Conservation (phyloP, 2,888 invertebrate genomes). For the Cataglyphis rosenhaueri region DNA sequence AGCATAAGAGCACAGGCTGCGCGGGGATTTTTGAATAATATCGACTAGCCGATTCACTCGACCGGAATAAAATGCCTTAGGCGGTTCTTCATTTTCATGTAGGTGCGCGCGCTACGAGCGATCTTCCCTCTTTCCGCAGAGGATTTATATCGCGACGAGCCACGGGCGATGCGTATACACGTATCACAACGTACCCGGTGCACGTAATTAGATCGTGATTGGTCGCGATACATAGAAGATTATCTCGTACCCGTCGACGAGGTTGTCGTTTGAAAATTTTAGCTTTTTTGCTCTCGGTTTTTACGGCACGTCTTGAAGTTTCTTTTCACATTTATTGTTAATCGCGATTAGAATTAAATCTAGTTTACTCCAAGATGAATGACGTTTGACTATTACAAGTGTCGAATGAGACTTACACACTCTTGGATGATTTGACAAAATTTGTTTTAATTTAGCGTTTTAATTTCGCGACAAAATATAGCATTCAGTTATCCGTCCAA, state of each 20-base stretch:
- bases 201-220: conserved; percentile 55
- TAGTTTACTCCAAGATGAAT: not conserved
- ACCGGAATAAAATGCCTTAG: conserved; percentile 50
- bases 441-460: not conserved
- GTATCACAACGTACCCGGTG: conserved; percentile 34
- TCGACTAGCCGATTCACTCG: conserved; percentile 33
- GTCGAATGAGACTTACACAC: not conserved
- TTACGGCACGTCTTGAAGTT: not conserved
- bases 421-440: not conserved
- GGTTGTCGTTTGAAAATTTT: conserved; percentile 34
- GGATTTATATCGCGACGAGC: conserved; percentile 54
- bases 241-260: conserved; percentile 15
- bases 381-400: not conserved
- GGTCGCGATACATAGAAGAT: conserved; percentile 46
- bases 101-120: conserved; percentile 43
- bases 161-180: conserved; percentile 41
- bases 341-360: not conserved
- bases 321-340: not conserved
- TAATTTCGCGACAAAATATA: not conserved
- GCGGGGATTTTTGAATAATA: conserved; percentile 54
- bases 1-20: conserved; percentile 42
- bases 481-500: not conserved
- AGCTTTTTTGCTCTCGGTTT: not conserved
- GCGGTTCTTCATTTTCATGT: conserved; percentile 51
- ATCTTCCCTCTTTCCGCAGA: conserved; percentile 40